Evolutionary conservation across 2,888 invertebrate species (phyloP).

Genomic region (Ctena decussata): DNA sequence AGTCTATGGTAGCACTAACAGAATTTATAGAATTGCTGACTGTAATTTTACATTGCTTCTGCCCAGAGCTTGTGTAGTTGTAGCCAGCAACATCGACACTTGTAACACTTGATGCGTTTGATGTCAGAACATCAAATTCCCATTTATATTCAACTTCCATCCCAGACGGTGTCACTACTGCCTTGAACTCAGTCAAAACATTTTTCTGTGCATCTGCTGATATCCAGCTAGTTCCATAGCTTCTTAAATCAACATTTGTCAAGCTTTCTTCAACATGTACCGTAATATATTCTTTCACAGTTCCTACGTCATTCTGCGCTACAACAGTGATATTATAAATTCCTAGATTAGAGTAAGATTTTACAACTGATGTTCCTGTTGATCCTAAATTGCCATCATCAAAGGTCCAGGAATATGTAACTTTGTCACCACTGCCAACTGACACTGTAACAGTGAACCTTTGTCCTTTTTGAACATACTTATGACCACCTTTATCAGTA

Average conservation of each 20-base stretch:
- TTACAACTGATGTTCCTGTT: slow-evolving; percentile 26
- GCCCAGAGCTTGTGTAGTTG: slow-evolving; percentile 40
- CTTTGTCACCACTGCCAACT: slow-evolving; percentile 54
- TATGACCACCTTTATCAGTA: slow-evolving; percentile 35
- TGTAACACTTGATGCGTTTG: not conserved
- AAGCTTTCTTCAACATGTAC: slow-evolving; percentile 57
- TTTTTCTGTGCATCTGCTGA: not conserved
- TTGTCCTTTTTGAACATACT: slow-evolving; percentile 62
- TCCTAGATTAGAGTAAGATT: slow-evolving; percentile 46
- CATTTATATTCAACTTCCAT: slow-evolving; percentile 35
- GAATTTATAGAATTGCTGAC: slow-evolving; percentile 52
- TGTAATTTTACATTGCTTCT: slow-evolving; percentile 38
- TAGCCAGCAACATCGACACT: slow-evolving; percentile 5
- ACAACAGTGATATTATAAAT: slow-evolving; percentile 59
- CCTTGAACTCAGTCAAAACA: slow-evolving; percentile 24
- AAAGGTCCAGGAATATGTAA: slow-evolving; percentile 63
- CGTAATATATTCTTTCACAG: slow-evolving; percentile 8
- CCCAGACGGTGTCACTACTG: slow-evolving; percentile 23
- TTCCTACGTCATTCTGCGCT: slow-evolving; percentile 49
- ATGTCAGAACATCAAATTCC: slow-evolving; percentile 29
- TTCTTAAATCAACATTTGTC: slow-evolving; percentile 23
- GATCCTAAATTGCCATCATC: slow-evolving; percentile 50
- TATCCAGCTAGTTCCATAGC: not conserved
- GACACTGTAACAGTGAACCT: slow-evolving; percentile 58
- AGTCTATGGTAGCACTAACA: slow-evolving; percentile 29